Evolutionary conservation across 2,888 invertebrate genomes (phyloP).

Genomic region (Nipponacmea schrenckii): DNA sequence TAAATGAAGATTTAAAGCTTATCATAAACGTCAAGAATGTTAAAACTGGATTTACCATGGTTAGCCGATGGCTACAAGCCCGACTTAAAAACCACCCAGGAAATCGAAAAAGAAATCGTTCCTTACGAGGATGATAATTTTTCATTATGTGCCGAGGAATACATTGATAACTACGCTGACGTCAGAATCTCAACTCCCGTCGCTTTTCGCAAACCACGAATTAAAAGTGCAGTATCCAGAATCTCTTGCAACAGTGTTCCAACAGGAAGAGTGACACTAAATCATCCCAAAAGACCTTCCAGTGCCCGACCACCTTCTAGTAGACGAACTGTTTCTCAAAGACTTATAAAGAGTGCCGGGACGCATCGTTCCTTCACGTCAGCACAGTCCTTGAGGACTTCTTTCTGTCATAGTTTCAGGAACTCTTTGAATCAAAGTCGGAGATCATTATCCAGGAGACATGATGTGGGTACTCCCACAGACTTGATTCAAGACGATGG

Average conservation of each 20-base stretch:
- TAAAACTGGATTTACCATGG: conserved; percentile 17
- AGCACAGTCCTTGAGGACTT: neutral
- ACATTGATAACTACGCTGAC: conserved; percentile 33
- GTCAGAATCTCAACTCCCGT: conserved; percentile 24
- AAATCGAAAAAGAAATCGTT: conserved; percentile 30
- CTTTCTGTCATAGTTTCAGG: conserved; percentile 12
- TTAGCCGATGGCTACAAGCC: conserved; percentile 31
- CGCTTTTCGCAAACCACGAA: conserved; percentile 18
- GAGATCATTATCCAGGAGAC: too few species aligned
- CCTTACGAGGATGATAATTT: conserved; percentile 41
- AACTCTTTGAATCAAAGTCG: too few species aligned
- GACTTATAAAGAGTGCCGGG: conserved; percentile 37
- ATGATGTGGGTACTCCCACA: conserved; percentile 9
- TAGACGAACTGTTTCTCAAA: conserved; percentile 17
- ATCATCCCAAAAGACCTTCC: conserved; percentile 12
- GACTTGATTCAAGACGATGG: conserved; percentile 43
- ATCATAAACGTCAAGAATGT: neutral
- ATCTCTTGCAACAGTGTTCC: conserved; percentile 26
- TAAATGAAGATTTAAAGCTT: too few species aligned
- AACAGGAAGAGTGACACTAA: conserved; percentile 26
- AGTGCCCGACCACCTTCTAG: conserved; percentile 27
- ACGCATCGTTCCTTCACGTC: neutral
- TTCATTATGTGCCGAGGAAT: conserved; percentile 38
- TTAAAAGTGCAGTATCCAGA: conserved; percentile 23
- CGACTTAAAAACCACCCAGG: conserved; percentile 33